Evolutionary conservation across 2,888 invertebrate species (phyloP), one percentile per base, ranked within the genome.

Genomic region (Chymomyza caudatula): DNA sequence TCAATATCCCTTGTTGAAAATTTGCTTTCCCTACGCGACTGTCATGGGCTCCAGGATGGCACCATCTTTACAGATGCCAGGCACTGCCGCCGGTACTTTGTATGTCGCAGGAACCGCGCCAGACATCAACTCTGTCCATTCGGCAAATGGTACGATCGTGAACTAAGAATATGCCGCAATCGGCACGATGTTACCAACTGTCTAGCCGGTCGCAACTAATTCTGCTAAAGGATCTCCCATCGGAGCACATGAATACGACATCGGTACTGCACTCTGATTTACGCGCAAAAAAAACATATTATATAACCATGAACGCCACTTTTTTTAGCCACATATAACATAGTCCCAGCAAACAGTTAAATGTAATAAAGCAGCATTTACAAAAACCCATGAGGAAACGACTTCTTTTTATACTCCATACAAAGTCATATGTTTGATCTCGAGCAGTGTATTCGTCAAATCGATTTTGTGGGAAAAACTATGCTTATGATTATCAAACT

Each of bases 71-170:
- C 60, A 4, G 60, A 60, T 11, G 8, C 53, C 43, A 53, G 37
- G 13, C 60, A 60, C 44, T 60, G 60, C 23, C 60, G 53, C 8
- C 60, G 42, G 1, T 60, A 43, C 53, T 60, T 53, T 20, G 22
- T 60, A n/a, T 60, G 60, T 13, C 19, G 17, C 23, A 60, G 53
- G 22, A 22, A 53, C 22, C 53, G 23, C 4, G 53, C 53, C 15
- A 43, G 17, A 37, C 60, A 44, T 15, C 15, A 15, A n/a, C 53
- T 37, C 13, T 60, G 60, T 13, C 60, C 60, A 11, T 6, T 15
- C n/a, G 60, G 60, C 13, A 43, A 60, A 23, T 60, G 60, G 60
- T 60, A 53, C 20, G 60, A 60, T 44, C 60, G 53, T 42, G 53
- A 37, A 17, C 17, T 43, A 4, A 25, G 22, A 22, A 15, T 3